Base-by-base conservation (phyloP, 92 coral and sea anemone genomes). In the Heteractis magnifica region DNA sequence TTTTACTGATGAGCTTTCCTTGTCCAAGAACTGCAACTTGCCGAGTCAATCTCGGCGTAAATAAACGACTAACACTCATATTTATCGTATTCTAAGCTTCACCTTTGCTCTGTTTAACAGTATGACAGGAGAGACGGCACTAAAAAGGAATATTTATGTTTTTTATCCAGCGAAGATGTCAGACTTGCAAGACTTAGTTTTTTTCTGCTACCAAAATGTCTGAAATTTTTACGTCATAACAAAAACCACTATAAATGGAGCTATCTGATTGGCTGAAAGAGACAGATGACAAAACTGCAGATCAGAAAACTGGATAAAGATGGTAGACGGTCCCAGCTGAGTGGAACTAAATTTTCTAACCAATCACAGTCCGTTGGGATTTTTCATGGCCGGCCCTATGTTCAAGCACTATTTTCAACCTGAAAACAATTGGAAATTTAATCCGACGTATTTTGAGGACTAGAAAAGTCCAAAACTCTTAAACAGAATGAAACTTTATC, bases 191-290 rank as follows among this genome's bases (percentile, higher is more conserved):
- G 72, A 0, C n/a, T n/a, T n/a, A n/a, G n/a, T n/a, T n/a, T 60
- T 34, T 68, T 8, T 41, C 14, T 49, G 26, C 75, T 65, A n/a
- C 44, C 51, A 13, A 21, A 8, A 49, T 55, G 23, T 10, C 51
- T 11, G 56, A 80, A 79, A 72, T 51, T 51, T 34, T 65, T 75
- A 80, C 83, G 83, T 80, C 83, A 80, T 65, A 5, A 4, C 72
- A 41, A 65, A 64, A 34, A 19, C 23, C 51, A 51, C 34, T 56
- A 80, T 80, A 80, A 49, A 2, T 62, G 41, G 56, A 10, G 56
- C 60, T 15, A 0, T 80, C 49, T 80, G 83, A 80, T 80, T 80
- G 83, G 83, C 70, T 62, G 44, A 2, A 2, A 34, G 44, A 34
- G 44, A 34, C 44, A 34, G 1, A 34, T 34, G 44, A 34, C 44